Conservation (phyloP, 1,140 invertebrate genomes). For the Dreissena polymorpha region DNA sequence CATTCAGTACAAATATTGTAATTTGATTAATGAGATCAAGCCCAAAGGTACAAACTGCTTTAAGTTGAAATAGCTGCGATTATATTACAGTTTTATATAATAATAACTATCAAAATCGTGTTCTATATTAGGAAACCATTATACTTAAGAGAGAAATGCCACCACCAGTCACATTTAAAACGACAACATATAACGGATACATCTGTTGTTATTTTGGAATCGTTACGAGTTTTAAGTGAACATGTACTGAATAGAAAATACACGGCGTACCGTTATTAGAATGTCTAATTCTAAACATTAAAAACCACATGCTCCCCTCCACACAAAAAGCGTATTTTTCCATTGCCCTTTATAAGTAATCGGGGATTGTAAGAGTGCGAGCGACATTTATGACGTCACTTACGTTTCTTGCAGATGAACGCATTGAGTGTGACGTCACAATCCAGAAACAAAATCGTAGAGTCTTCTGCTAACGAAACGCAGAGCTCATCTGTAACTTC, state of each 20-base stretch:
- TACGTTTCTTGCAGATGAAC: conserved; percentile 53
- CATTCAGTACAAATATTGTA: background rate
- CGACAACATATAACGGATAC: no score
- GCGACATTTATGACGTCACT: background rate
- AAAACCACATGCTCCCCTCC: background rate
- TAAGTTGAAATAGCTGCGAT: no score
- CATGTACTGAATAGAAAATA: background rate
- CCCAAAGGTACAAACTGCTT: background rate
- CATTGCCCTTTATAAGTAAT: background rate
- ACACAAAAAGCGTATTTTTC: background rate
- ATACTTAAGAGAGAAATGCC: no score
- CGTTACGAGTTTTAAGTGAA: background rate
- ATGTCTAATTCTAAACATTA: background rate
- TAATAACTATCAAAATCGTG: no score
- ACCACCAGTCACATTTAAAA: no score
- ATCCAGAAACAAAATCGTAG: conserved; percentile 6
- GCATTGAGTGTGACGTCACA: conserved; percentile 12
- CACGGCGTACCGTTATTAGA: background rate
- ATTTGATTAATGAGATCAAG: background rate
- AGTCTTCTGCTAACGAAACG: conserved; percentile 7
- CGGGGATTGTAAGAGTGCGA: background rate
- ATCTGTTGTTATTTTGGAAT: no score
- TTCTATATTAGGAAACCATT: no score
- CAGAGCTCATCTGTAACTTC: conserved; percentile 29
- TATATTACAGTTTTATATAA: no score